Percentiles rank a stretch among this genome's conserved stretches.
Conservation (phyloP, 2,113 vertebrate species). For the Oplegnathus fasciatus region DNA sequence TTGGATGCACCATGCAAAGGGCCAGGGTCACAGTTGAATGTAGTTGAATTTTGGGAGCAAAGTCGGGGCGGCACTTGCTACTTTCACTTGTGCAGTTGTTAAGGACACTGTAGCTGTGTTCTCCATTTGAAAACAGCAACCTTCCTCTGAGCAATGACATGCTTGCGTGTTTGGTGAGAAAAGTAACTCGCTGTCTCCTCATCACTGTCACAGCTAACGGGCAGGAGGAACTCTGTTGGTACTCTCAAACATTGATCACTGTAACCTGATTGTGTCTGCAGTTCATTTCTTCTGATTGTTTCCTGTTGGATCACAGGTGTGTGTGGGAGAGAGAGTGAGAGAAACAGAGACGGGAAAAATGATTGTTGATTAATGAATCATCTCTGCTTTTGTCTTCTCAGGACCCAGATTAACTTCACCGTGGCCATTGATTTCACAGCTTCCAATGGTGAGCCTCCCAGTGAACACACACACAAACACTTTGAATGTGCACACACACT, state of each 20-base stretch:
- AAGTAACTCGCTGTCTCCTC: background rate
- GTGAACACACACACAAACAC: slow-evolving; percentile 12
- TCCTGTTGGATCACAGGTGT: background rate
- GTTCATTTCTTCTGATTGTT: slow-evolving; percentile 31
- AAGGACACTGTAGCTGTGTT: background rate
- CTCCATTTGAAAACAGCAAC: background rate
- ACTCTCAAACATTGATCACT: slow-evolving; percentile 29
- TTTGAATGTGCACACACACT: background rate
- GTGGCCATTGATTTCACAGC: slow-evolving; percentile 99
- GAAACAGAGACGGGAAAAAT: background rate
- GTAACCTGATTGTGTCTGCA: slow-evolving; percentile 24
- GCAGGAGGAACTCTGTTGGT: slow-evolving; percentile 19
- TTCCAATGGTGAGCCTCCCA: slow-evolving; percentile 92
- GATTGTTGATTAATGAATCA: slow-evolving; percentile 53
- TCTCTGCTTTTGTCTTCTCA: slow-evolving; percentile 83
- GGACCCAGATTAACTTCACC: slow-evolving; percentile 99
- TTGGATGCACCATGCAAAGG: background rate
- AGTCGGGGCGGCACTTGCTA: background rate
- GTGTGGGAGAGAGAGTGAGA: background rate
- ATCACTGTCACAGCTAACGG: slow-evolving; percentile 16
- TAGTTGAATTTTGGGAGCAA: background rate
- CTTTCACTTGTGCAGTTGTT: background rate
- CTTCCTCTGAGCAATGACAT: background rate
- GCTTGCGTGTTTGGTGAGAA: background rate
- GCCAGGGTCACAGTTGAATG: background rate